A percentile compares a stretch with the other conserved stretches of the same genome.
These are phyloP conservation scores for Cyclophora albipunctata DNA, from an alignment of 2,888 invertebrate species.

Conservation along the genomic window DNA sequence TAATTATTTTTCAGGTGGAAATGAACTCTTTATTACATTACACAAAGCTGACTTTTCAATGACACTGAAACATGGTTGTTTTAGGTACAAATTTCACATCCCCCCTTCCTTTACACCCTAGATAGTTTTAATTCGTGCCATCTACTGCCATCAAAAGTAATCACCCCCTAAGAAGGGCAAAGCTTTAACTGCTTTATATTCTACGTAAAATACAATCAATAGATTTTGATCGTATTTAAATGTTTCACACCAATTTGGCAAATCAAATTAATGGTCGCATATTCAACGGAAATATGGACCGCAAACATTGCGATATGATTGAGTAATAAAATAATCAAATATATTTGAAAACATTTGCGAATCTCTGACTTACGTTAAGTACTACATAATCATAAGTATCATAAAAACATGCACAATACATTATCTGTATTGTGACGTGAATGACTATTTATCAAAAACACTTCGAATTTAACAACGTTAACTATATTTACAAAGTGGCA, in stretches of 20 bases:
- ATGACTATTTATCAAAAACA: no score
- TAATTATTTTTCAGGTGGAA: conserved; percentile 16
- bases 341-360: no score
- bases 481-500: no score
- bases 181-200: conserved; percentile 14
- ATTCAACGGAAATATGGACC: no score
- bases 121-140: conserved; percentile 38
- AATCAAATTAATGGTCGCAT: neutral
- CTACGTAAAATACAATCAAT: neutral
- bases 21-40: conserved; percentile 23
- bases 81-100: conserved; percentile 52
- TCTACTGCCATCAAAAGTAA: conserved; percentile 5
- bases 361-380: no score
- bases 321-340: no score
- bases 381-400: no score
- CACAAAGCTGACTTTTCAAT: conserved; percentile 44
- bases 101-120: conserved; percentile 40
- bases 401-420: no score
- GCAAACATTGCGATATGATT: no score
- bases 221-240: neutral
- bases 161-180: conserved; percentile 2
- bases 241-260: neutral
- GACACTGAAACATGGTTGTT: conserved; percentile 35
- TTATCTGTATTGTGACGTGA: no score
- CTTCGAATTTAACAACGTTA: no score